Percentiles rank a stretch among this genome's conserved stretches.
These are phyloP conservation scores for Marcusenius ussheri DNA, from an alignment of 2,113 vertebrate genomes.

Conservation along the genomic window DNA sequence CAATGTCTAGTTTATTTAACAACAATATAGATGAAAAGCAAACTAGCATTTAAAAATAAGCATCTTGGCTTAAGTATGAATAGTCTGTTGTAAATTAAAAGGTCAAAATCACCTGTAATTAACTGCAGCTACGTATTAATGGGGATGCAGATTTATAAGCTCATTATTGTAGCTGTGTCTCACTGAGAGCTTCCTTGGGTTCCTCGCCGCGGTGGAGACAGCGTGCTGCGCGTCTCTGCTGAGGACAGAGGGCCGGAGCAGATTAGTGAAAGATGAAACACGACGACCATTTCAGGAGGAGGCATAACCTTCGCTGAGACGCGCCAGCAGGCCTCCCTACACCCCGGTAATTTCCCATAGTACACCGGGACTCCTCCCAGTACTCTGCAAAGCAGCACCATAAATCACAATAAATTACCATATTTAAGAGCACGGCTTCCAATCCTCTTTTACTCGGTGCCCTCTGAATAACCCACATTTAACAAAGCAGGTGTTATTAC, in stretches of 20 bases:
- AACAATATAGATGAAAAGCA: neutral
- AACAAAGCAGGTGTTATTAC: neutral
- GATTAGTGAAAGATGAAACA: conserved; percentile 51
- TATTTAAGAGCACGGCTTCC: conserved; percentile 7
- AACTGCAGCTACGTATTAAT: conserved; percentile 34
- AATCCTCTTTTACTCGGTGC: conserved; percentile 17
- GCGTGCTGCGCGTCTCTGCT: conserved; percentile 41
- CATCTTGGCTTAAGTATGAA: neutral
- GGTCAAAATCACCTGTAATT: conserved; percentile 34
- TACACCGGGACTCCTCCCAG: neutral
- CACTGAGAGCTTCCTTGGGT: conserved; percentile 25
- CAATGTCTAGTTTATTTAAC: neutral
- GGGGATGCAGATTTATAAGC: conserved; percentile 14
- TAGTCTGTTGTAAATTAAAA: neutral
- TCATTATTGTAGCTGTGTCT: conserved; percentile 26
- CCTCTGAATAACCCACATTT: conserved; percentile 23
- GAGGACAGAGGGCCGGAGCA: conserved; percentile 49
- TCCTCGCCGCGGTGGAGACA: conserved; percentile 27
- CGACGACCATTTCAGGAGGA: conserved; percentile 32
- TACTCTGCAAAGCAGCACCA: neutral
- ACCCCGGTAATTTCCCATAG: conserved; percentile 41
- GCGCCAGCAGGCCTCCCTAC: conserved; percentile 45
- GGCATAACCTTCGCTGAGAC: conserved; percentile 45
- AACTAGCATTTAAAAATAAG: neutral
- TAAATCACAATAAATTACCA: conserved; percentile 21